Evolutionary conservation across 2,113 vertebrate genomes (phyloP).

Genomic region (Chloebia gouldiae): DNA sequence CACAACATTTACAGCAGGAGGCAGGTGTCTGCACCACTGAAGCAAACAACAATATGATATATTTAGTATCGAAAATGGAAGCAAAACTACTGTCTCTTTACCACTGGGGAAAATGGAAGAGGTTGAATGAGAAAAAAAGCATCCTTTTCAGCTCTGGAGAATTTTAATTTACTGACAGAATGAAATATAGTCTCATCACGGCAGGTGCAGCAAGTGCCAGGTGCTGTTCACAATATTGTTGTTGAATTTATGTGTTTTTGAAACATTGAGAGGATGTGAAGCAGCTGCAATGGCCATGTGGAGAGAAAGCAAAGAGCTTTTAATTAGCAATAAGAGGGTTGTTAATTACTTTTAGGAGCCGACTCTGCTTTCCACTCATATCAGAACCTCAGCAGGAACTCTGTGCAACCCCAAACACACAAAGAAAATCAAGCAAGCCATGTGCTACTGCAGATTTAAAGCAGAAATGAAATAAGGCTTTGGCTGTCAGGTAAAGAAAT

Average conservation of each 20-base stretch:
- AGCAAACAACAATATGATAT: constrained; percentile 85
- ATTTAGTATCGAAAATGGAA: constrained; percentile 89
- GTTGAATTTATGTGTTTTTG: constrained; percentile 88
- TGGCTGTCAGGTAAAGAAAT: constrained; percentile 40
- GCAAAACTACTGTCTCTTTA: constrained; percentile 76
- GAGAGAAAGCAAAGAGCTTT: constrained; percentile 92
- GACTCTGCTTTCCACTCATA: constrained; percentile 66
- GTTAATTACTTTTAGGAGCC: constrained; percentile 85
- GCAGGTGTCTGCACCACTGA: constrained; percentile 83
- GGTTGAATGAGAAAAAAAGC: constrained; percentile 68
- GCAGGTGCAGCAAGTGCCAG: constrained; percentile 88
- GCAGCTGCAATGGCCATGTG: constrained; percentile 89
- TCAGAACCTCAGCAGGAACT: constrained; percentile 70
- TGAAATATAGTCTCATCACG: constrained; percentile 84
- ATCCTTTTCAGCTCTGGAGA: constrained; percentile 76
- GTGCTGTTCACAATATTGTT: constrained; percentile 84
- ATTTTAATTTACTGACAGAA: constrained; percentile 91
- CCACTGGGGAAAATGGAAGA: constrained; percentile 76
- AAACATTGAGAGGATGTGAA: constrained; percentile 77
- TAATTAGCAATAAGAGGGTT: constrained; percentile 91
- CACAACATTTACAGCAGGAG: constrained; percentile 82
- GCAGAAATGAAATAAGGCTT: neutral
- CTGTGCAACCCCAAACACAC: constrained; percentile 53
- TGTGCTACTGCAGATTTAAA: constrained; percentile 48
- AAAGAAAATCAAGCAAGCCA: constrained; percentile 47